Evolutionary conservation across 2,888 invertebrate genomes (phyloP), one percentile per base, ranked within the genome.

Genomic region (Eristalis arbustorum): DNA sequence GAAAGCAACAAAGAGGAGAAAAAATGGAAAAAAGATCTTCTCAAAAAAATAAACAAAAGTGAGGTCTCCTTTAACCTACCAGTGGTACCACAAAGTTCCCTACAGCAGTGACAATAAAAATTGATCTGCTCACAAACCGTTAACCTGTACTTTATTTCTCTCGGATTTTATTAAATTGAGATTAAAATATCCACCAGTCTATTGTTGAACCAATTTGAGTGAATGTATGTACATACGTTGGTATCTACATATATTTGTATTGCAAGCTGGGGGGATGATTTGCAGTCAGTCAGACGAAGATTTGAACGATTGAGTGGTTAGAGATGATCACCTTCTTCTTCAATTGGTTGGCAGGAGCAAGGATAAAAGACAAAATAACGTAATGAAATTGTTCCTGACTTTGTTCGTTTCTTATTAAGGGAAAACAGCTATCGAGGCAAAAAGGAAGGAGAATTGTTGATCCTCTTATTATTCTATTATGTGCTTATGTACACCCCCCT

Each of bases 391-490:
- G 59, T 61, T 61, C 64, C 71, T 63, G 66, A 74, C 71, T 68
- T 13, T 40, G 25, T 49, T 59, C 37, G 61, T 57, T 68, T 77
- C 59, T 28, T 18, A 57, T 25, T 49, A 37, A 61, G 37, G 14
- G 40, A 62, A 28, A 71, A 71, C 57, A 72, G 68, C 42, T 63
- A 78, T 22, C 40, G 49, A 22, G 28, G 22, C 28, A 62, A 73
- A 23, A 34, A 49, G 57, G 67, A 62, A 42, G 73, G 71, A 88
- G 82, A 84, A 89, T 85, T 88, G 78, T 88, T 89, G 85, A 89
- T 89, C 89, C 88, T 88, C 89, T 89, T 89, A 88, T 88, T 88
- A 89, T 83, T 88, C 88, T 88, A 88, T 88, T 88, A 89, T 88
- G 71, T 79, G 81, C 84, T 81, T 80, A 81, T 76, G 57, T 75